Base-by-base conservation (phyloP, 2,113 vertebrate species). In the Dipodomys spectabilis region DNA sequence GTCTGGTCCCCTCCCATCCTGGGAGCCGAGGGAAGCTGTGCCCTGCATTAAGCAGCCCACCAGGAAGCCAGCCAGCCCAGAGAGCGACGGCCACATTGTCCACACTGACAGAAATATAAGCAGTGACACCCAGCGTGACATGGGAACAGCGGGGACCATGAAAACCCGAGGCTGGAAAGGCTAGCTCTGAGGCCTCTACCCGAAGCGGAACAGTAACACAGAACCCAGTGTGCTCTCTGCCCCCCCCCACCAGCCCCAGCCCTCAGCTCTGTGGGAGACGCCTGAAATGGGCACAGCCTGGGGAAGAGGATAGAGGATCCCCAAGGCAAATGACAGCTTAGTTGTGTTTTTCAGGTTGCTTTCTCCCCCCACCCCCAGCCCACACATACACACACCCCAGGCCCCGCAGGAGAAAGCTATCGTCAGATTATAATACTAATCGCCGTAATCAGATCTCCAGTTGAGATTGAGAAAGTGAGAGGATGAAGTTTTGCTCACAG, bases 51-150 rank as follows among this genome's bases (percentile, higher is more conserved):
- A 81, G 92, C 92, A 95, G 84, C 73, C 78, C 93, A 32, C 93
- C 78, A 89, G 92, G 92, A 95, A 95, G 90, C 23, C 80, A 91
- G 95, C 96, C 92, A 95, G 92, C 53, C 65, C 5, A 0, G 25
- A 87, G 68, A 95, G 81, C 83, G 68, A 86, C 1, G 81, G 87
- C 64, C 16, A 62, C 92, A 94, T 93, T 97, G 95, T 96, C 90
- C 73, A 65, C 92, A 82, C 0, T 88, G 93, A 93, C 95, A 94
- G 92, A 95, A 94, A 94, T 91, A 94, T 88, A 94, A 96, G 94
- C 93, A 74, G 93, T 49, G 81, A 93, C 90, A 69, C 90, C 93
- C 95, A 97, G 95, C 92, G 93, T 83, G 96, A 96, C 92, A 35
- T 90, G 95, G 84, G 92, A 93, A 96, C 60, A 81, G 82, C 73